Conservation (phyloP, 2,113 vertebrate species). For the Gymnogyps californianus region DNA sequence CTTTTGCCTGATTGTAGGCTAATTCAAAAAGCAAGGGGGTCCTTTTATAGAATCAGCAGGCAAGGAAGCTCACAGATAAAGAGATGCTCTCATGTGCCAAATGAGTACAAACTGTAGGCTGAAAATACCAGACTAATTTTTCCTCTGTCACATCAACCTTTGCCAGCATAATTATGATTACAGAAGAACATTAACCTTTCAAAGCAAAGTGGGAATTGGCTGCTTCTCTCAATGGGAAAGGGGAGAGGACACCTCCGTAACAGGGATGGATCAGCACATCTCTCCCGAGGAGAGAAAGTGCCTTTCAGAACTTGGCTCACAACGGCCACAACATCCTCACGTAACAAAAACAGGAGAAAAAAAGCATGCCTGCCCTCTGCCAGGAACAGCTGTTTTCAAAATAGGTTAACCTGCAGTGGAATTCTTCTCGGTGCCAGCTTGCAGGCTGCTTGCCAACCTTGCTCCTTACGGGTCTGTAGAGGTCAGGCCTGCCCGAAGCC, state of each 20-base stretch:
- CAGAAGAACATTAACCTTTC: constrained; percentile 63
- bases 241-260: neutral
- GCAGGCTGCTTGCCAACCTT: neutral
- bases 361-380: neutral
- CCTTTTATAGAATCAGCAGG: constrained; percentile 68
- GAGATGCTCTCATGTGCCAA: constrained; percentile 55
- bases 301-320: neutral
- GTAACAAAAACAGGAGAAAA: neutral
- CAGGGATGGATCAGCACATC: neutral
- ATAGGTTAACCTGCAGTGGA: neutral
- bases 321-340: neutral
- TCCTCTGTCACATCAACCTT: constrained; percentile 57
- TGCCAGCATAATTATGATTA: constrained; percentile 58
- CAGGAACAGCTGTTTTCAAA: neutral
- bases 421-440: neutral
- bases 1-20: constrained; percentile 65
- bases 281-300: neutral
- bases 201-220: neutral
- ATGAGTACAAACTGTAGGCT: constrained; percentile 41
- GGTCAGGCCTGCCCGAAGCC: neutral
- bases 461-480: neutral
- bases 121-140: constrained; percentile 66
- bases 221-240: neutral
- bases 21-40: constrained; percentile 58
- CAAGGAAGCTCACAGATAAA: constrained; percentile 57